Percentiles rank a stretch among this genome's conserved stretches.
phyloP scores from a whole-genome alignment of 2,888 invertebrate species.

The Hydraecia micacea region DNA sequence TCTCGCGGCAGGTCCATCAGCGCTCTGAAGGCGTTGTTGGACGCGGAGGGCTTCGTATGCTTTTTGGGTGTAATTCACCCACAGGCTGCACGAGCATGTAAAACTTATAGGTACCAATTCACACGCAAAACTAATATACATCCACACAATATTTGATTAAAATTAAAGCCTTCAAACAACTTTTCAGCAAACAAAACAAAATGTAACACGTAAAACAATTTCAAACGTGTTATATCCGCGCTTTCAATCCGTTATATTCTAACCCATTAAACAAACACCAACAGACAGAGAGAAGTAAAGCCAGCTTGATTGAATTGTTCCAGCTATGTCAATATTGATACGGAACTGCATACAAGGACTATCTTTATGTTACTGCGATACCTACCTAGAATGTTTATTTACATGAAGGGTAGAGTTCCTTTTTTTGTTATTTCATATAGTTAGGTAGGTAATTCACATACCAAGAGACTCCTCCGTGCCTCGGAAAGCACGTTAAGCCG shows the following conservation, averaged over 20 bases:
- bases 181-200: slow-evolving; percentile 8
- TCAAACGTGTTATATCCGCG: slow-evolving; percentile 10
- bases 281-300: slow-evolving; percentile 16
- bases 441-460: too few species aligned
- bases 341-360: slow-evolving; percentile 10
- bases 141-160: not conserved
- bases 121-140: not conserved
- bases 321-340: slow-evolving; percentile 36
- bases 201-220: slow-evolving; percentile 16
- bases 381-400: not conserved
- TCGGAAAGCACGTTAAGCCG: too few species aligned
- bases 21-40: too few species aligned
- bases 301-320: slow-evolving; percentile 37
- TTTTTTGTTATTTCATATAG: too few species aligned
- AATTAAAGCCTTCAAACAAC: not conserved
- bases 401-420: too few species aligned
- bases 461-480: too few species aligned
- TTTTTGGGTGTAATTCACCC: too few species aligned
- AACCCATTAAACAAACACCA: slow-evolving; percentile 33
- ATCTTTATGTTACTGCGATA: not conserved
- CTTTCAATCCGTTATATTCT: slow-evolving; percentile 4
- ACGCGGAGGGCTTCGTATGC: too few species aligned
- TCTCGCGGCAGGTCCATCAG: too few species aligned
- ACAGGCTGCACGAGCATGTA: too few species aligned
- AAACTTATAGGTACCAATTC: not conserved